A percentile compares a stretch with the other conserved stretches of the same genome.
These are phyloP conservation scores for Rapana venosa DNA, from an alignment of 2,888 invertebrate genomes.

Conservation along the genomic window DNA sequence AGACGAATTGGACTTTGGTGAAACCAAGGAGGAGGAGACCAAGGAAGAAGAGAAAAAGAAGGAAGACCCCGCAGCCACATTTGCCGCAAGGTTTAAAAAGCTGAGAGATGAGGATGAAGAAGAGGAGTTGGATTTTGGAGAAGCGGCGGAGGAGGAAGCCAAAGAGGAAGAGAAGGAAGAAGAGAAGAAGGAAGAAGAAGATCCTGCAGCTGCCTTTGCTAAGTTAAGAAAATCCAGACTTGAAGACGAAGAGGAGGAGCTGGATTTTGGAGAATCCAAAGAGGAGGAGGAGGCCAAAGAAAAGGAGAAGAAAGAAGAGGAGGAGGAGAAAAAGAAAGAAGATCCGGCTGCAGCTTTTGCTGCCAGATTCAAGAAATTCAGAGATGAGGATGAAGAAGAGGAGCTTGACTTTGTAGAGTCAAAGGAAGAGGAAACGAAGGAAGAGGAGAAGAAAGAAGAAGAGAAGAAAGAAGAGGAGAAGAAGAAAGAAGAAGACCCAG, in stretches of 20 bases:
- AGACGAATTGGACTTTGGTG: conserved; percentile 9
- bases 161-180: conserved; percentile 32
- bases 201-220: neutral
- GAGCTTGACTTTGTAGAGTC: conserved; percentile 31
- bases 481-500: conserved; percentile 1
- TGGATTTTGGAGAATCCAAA: neutral
- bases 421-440: conserved; percentile 28
- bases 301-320: conserved; percentile 34
- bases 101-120: conserved; percentile 9
- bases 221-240: conserved; percentile 25
- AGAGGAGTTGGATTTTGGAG: conserved; percentile 23
- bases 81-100: conserved; percentile 37
- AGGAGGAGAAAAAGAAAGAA: conserved; percentile 16
- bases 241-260: conserved; percentile 47
- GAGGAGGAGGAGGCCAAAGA: conserved; percentile 27
- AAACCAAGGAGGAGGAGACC: conserved; percentile 12
- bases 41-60: conserved; percentile 24
- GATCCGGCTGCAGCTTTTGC: conserved; percentile 38
- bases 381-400: conserved; percentile 45
- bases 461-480: conserved; percentile 35
- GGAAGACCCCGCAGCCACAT: conserved; percentile 30
- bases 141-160: neutral
- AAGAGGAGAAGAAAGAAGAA: conserved; percentile 23
- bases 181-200: conserved; percentile 40
- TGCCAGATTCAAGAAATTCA: conserved; percentile 41